Conservation (phyloP, 2,797 vertebrate genomes). For the Coccyzus lansbergi region DNA sequence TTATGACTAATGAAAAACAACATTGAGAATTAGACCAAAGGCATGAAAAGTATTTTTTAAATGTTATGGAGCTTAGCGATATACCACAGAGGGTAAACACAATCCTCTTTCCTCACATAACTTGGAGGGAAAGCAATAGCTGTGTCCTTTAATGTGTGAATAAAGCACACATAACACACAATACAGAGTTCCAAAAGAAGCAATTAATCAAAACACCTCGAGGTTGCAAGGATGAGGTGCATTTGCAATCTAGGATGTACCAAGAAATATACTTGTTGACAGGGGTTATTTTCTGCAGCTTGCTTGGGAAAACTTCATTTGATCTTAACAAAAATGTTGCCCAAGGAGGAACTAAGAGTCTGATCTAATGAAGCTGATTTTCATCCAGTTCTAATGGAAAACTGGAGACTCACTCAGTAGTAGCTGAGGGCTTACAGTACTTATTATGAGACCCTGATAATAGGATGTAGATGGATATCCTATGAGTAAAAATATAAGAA, state of each 20-base stretch:
- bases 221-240: neutral
- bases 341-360: neutral
- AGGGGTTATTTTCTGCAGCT: neutral
- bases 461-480: neutral
- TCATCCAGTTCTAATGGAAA: neutral
- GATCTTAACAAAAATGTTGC: neutral
- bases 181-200: neutral
- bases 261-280: neutral
- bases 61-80: neutral
- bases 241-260: neutral
- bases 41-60: neutral
- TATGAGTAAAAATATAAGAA: neutral
- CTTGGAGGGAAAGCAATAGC: neutral
- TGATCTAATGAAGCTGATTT: neutral
- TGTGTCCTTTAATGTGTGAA: neutral
- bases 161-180: neutral
- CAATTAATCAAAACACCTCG: conserved; percentile 15
- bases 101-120: neutral
- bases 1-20: neutral
- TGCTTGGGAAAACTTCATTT: neutral
- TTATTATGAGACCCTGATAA: neutral
- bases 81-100: neutral
- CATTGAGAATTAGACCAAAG: neutral
- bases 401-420: neutral
- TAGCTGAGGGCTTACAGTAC: neutral